These are phyloP conservation scores for Chrysocyon brachyurus DNA, from an alignment of 2,797 vertebrate species.

Conservation along the genomic window DNA sequence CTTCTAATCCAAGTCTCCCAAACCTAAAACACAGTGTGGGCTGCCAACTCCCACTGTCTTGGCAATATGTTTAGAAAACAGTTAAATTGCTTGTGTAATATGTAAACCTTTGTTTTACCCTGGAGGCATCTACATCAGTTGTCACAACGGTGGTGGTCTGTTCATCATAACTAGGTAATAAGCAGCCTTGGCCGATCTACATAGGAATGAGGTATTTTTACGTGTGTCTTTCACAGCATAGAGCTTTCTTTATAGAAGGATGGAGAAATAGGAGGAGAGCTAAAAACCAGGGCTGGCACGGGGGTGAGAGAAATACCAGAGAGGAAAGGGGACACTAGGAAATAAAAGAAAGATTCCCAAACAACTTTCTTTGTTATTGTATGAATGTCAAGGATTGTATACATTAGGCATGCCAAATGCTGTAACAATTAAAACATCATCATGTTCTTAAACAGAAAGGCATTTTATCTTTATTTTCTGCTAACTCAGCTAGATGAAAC, in stretches of 20 bases:
- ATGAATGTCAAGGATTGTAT: slow-evolving; percentile 85
- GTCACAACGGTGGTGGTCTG: slow-evolving; percentile 98
- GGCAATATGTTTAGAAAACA: slow-evolving; percentile 99
- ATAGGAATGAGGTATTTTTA: slow-evolving; percentile 89
- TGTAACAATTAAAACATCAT: slow-evolving; percentile 86
- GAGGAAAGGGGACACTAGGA: slow-evolving; percentile 73
- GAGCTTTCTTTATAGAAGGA: slow-evolving; percentile 65
- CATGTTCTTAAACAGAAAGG: slow-evolving; percentile 83
- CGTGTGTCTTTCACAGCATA: slow-evolving; percentile 76
- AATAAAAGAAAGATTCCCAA: slow-evolving; percentile 86
- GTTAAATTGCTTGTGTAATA: slow-evolving; percentile 99
- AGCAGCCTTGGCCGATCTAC: slow-evolving; percentile 92
- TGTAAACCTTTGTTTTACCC: slow-evolving; percentile 99
- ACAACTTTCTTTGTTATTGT: slow-evolving; percentile 87
- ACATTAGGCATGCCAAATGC: slow-evolving; percentile 84
- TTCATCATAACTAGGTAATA: slow-evolving; percentile 95
- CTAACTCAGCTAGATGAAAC: slow-evolving; percentile 76
- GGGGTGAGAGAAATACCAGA: slow-evolving; percentile 22
- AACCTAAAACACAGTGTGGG: slow-evolving; percentile 91
- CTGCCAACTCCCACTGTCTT: slow-evolving; percentile 98
- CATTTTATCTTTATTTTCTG: slow-evolving; percentile 85
- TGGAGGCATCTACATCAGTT: slow-evolving; percentile 95
- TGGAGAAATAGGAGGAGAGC: slow-evolving; percentile 40
- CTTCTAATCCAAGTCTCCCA: slow-evolving; percentile 92
- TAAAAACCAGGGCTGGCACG: neutral